Base-by-base conservation (phyloP, 2,888 invertebrate species). In the Crocallis elinguaria region DNA sequence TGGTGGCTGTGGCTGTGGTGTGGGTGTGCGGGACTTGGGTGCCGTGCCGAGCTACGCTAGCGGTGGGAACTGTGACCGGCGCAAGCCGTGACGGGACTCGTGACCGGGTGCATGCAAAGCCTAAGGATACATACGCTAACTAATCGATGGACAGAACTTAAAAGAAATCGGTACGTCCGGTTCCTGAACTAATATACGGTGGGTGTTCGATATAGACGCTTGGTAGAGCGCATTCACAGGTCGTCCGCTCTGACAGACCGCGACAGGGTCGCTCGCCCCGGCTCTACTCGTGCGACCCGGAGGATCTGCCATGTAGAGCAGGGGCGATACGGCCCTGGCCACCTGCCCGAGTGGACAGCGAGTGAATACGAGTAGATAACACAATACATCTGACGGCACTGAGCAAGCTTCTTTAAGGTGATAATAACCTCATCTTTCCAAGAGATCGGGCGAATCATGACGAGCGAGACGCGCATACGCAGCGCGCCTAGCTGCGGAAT, bases 321-420 rank as follows among this genome's bases (percentile, higher is more conserved):
- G 64, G 60, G 67, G 78, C 79, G 70, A 74, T 50, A 38, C 59
- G 57, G 30, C 56, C 45, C 60, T 61, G 69, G 65, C 75, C 50
- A 54, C 61, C 65, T 59, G 67, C 61, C 74, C 62, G 69, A 78
- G 49, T 13, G 42, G 62, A 69, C 75, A 67, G 57, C 84, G 76
- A 75, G 87, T 88, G 81, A 64, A 71, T 81, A 74, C 87, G 92
- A 92, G 92, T 92, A 92, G 92, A 92, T 89, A 77, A 91, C 92
- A 89, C 89, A 92, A 92, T 91, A 92, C 92, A 92, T 89, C 91
- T 92, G 92, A 92, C 92, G 92, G 89, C 90, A 92, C 92, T 92
- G 92, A 92, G 90, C 90, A 91, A 91, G 90, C 90, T 89, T 87
- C 83, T 74, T 79, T 86, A 84, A 79, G 79, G 87, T 87, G 89